Percentiles rank a stretch among this genome's conserved stretches.
Evolutionary conservation across 92 coral and sea anemone species (phyloP).

Genomic region (Heteractis magnifica): DNA sequence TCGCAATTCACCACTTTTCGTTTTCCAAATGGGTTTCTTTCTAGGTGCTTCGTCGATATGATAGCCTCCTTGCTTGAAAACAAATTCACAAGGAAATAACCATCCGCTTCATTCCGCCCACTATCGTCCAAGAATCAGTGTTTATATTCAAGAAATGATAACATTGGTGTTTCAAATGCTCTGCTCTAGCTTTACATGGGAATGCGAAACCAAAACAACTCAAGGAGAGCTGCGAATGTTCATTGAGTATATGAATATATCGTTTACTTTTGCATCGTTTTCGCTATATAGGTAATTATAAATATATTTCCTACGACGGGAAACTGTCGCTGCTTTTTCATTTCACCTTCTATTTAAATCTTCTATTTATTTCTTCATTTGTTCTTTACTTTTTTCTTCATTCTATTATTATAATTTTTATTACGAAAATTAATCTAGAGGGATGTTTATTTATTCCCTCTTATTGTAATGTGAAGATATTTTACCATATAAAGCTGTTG

Average conservation of each 20-base stretch:
- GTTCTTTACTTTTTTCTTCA: too few species aligned
- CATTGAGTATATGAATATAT: neutral
- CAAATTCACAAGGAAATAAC: neutral
- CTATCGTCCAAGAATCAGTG: neutral
- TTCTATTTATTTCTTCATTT: too few species aligned
- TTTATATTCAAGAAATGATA: neutral
- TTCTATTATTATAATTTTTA: too few species aligned
- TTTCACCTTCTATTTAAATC: too few species aligned
- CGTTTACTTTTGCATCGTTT: too few species aligned
- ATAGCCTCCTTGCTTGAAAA: neutral
- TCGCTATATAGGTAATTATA: too few species aligned
- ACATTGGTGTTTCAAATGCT: neutral
- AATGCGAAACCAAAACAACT: neutral
- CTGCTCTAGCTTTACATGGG: neutral
- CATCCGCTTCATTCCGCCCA: neutral
- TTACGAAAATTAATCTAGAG: too few species aligned
- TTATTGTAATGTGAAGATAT: too few species aligned
- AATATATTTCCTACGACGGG: too few species aligned
- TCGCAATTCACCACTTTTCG: neutral
- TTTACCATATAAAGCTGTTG: too few species aligned
- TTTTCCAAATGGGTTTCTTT: neutral
- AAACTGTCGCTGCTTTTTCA: too few species aligned
- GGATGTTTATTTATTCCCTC: too few species aligned
- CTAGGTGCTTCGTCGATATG: neutral
- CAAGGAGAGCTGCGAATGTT: neutral